Percentiles rank a stretch among this genome's conserved stretches.
phyloP scores from a whole-genome alignment of 2,113 vertebrate species.

The Oncorhynchus keta region DNA sequence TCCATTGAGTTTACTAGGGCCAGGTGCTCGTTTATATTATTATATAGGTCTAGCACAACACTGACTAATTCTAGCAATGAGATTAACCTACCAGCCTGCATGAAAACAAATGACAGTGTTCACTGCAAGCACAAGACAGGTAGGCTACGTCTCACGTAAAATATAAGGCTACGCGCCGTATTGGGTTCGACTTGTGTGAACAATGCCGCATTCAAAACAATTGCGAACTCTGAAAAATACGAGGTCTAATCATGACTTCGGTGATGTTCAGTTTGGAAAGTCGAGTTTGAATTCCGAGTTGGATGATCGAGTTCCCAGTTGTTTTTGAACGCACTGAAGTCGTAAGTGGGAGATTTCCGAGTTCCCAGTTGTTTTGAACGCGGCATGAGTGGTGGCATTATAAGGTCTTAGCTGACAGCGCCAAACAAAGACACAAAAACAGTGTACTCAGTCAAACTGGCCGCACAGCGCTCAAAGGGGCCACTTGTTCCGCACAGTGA shows the following conservation, averaged over 20 bases:
- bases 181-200: background rate
- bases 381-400: background rate
- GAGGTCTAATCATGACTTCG: too few species aligned
- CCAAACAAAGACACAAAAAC: constrained; percentile 13
- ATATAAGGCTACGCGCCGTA: too few species aligned
- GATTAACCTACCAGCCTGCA: background rate
- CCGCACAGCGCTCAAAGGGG: background rate
- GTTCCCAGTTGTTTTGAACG: too few species aligned
- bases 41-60: background rate
- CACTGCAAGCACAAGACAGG: background rate
- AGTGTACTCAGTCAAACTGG: constrained; percentile 2
- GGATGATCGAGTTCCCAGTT: too few species aligned
- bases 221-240: too few species aligned
- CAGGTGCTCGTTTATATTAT: background rate
- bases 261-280: too few species aligned
- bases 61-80: background rate
- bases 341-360: too few species aligned
- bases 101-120: background rate
- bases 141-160: background rate
- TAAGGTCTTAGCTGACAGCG: constrained; percentile 16
- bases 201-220: too few species aligned
- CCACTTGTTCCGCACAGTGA: background rate
- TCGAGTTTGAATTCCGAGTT: too few species aligned
- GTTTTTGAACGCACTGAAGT: too few species aligned
- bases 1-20: background rate